A percentile compares a stretch with the other conserved stretches of the same genome.
phyloP scores from a whole-genome alignment of 2,888 invertebrate genomes.

The Chironomus riparius region DNA sequence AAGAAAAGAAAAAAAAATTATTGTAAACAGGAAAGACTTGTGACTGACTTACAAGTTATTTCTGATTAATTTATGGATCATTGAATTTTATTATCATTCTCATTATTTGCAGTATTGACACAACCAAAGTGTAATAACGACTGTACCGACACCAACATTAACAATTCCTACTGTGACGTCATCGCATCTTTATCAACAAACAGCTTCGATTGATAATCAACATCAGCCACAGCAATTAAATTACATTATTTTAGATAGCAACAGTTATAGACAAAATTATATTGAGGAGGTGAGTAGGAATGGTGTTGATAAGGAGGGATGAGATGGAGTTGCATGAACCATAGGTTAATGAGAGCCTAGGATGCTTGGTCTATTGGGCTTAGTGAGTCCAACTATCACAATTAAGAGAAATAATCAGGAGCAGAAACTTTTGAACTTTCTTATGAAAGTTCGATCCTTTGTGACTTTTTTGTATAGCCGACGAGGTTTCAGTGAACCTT shows the following conservation, averaged over 20 bases:
- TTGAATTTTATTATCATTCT: too few relatives aligned
- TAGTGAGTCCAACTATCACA: too few relatives aligned
- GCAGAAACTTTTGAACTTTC: too few relatives aligned
- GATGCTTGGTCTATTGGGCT: too few relatives aligned
- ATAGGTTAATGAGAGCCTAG: too few relatives aligned
- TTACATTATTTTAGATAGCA: conserved; percentile 20
- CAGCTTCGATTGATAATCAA: background rate
- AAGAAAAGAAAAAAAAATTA: conserved; percentile 29
- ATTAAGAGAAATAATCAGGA: too few relatives aligned
- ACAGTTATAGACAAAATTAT: conserved; percentile 13
- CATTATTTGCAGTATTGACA: conserved; percentile 23
- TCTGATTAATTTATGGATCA: too few relatives aligned
- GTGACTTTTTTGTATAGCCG: too few relatives aligned
- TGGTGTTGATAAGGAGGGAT: too few relatives aligned
- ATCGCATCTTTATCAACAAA: conserved; percentile 11
- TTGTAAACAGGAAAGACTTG: background rate
- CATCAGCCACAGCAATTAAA: background rate
- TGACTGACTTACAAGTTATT: background rate
- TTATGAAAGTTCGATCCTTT: too few relatives aligned
- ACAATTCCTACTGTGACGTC: conserved; percentile 29
- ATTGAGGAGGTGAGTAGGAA: background rate
- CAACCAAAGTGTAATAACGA: conserved; percentile 11
- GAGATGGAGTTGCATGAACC: too few relatives aligned
- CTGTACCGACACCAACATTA: conserved; percentile 46
- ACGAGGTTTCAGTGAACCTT: too few relatives aligned